Percentiles rank a stretch among this genome's conserved stretches.
phyloP scores from a whole-genome alignment of 2,888 invertebrate species.

The Frankliniella fusca region DNA sequence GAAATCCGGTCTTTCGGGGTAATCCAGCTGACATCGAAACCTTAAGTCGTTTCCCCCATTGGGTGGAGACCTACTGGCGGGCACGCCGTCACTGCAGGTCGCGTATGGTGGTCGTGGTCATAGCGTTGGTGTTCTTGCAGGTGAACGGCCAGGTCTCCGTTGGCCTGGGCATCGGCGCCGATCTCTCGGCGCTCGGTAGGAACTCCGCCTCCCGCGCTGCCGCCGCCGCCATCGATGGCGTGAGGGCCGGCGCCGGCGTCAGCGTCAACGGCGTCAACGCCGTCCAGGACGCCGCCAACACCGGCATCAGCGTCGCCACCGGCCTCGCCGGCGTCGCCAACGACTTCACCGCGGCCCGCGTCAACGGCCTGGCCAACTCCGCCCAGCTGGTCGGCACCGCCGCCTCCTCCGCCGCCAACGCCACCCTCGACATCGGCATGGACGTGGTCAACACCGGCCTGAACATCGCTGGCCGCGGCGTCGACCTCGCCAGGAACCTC shows the following conservation, averaged over 20 bases:
- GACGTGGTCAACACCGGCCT: not conserved
- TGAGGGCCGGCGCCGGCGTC: not conserved
- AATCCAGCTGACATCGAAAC: no score
- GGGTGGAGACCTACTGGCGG: no score
- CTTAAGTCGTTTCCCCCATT: no score
- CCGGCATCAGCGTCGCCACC: not conserved
- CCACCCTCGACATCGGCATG: not conserved
- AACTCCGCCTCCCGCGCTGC: not conserved
- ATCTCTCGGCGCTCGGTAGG: not conserved
- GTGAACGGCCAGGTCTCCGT: not conserved
- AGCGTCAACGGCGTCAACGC: not conserved
- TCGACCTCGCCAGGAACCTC: not conserved
- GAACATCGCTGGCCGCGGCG: not conserved
- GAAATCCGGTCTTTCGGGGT: no score
- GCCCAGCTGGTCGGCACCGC: not conserved
- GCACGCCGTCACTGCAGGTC: no score
- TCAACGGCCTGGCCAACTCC: not conserved
- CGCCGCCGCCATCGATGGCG: not conserved
- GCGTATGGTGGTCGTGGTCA: not conserved
- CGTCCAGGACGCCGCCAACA: not conserved
- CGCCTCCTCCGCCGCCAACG: not conserved
- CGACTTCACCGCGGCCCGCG: not conserved
- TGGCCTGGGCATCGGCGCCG: not conserved
- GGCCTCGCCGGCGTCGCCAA: not conserved
- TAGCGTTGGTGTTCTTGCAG: not conserved